These are phyloP conservation scores for Neodiprion virginianus DNA, from an alignment of 1,140 invertebrate species.

Conservation along the genomic window DNA sequence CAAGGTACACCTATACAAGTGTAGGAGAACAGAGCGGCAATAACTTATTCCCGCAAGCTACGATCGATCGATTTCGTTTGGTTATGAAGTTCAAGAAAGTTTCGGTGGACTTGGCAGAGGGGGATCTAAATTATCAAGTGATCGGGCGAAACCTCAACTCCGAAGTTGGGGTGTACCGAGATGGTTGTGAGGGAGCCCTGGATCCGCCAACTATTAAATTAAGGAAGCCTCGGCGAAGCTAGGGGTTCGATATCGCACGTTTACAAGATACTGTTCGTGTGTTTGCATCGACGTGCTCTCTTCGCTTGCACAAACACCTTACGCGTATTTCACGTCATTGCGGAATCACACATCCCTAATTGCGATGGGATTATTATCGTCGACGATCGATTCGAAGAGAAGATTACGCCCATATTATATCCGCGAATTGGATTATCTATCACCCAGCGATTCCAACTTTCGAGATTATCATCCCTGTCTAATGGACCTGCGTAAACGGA, in stretches of 20 bases:
- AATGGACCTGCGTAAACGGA: no score
- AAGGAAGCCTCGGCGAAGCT: background rate
- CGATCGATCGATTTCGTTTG: background rate
- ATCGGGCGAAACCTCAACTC: background rate
- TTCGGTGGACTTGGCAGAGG: background rate
- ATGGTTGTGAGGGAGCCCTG: background rate
- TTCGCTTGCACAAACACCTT: background rate
- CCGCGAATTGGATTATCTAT: no score
- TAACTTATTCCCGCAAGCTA: background rate
- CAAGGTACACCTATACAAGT: no score
- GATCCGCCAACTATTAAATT: conserved; percentile 4
- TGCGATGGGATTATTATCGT: no score
- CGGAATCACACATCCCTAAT: no score
- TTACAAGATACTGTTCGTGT: background rate
- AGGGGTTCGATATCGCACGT: background rate
- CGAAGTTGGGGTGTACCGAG: background rate
- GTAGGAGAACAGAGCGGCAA: background rate
- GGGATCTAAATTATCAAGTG: conserved; percentile 2
- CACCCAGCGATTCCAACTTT: no score
- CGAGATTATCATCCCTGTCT: no score
- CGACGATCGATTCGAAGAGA: no score
- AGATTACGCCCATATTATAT: no score
- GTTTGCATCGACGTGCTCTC: background rate
- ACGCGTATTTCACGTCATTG: no score
- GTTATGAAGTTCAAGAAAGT: background rate